Conservation (phyloP, 2,888 invertebrate species). For the Chymomyza amoena region DNA sequence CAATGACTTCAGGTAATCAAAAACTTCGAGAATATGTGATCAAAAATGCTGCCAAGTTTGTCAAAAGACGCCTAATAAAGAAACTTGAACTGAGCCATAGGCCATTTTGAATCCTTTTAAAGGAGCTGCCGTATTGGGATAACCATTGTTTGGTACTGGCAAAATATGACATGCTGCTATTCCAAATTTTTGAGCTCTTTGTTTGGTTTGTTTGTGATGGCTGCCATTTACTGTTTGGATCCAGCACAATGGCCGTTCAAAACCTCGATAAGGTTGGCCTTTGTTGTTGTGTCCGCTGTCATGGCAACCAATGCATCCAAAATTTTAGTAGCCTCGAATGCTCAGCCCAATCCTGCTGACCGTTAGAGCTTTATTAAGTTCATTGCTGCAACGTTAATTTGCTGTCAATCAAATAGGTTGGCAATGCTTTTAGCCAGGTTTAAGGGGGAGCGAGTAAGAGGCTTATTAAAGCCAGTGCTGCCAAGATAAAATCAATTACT, state of each 20-base stretch:
- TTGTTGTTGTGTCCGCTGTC: conserved; percentile 41
- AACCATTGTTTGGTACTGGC: neutral
- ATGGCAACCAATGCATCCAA: conserved; percentile 1
- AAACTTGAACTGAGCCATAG: neutral
- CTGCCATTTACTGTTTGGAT: conserved; percentile 1
- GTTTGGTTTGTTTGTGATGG: neutral
- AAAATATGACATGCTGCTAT: conserved; percentile 47
- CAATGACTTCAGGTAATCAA: conserved; percentile 22
- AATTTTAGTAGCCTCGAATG: too few relatives aligned
- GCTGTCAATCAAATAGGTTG: conserved; percentile 59
- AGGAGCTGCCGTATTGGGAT: conserved; percentile 26
- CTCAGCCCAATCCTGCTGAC: too few relatives aligned
- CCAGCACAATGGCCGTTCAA: conserved; percentile 56
- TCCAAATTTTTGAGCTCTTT: conserved; percentile 34
- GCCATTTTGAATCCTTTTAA: too few relatives aligned
- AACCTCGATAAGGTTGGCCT: conserved; percentile 53
- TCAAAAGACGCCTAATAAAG: neutral
- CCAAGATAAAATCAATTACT: neutral
- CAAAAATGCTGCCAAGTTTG: conserved; percentile 25
- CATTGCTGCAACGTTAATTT: conserved; percentile 43
- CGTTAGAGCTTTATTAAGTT: neutral
- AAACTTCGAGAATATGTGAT: conserved; percentile 1
- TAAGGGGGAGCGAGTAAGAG: neutral
- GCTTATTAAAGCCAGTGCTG: neutral
- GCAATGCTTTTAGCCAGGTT: neutral